Evolutionary conservation across 2,888 invertebrate species (phyloP), one percentile per base, ranked within the genome.

Genomic region (Cylindroiulus punctatus): DNA sequence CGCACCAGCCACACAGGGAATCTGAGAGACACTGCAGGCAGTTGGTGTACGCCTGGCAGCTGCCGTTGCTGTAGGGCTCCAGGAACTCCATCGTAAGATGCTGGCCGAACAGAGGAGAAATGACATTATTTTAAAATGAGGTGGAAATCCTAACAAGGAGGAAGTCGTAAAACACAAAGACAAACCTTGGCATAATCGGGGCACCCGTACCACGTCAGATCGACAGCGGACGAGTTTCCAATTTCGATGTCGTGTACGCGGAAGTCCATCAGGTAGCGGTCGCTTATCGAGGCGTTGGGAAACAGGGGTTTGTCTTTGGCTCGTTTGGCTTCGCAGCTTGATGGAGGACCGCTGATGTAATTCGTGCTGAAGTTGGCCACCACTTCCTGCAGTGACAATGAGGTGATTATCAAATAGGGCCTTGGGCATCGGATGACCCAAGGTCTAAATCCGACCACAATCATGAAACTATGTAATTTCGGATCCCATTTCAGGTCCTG

Each of bases 1-100:
- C 95, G 90, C 98, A 98, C 98, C 98, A 98, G 0, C 97, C 97
- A 90, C 98, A 98, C 22, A 94, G 93, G 0, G 96, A 95, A 91
- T 98, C 97, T 0, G 95, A 95, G 86, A 98, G 92, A 90, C 98
- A 98, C 88, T 96, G 94, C 47, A 97, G 92, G 89, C 98, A 98
- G 91, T 96, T 97, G 88, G 92, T 94, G 90, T 97, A 96, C 86
- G 93, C 93, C 0, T 92, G 91, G 90, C 97, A 97, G 42, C 94
- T 93, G 0, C 96, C 96, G 87, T 95, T 94, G 86, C 95, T 95
- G 91, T 94, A 97, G 0, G 97, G 97, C 90, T 98, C 97, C 88
- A 98, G 92, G 90, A 96, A 96, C 90, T 96, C 96, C 89, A 96
- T 96, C 0, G 96, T 96, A 89, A 96, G 96, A 0, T 96, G 57